These are phyloP conservation scores for Drosophila robusta DNA, from an alignment of 2,888 invertebrate species.

Conservation along the genomic window DNA sequence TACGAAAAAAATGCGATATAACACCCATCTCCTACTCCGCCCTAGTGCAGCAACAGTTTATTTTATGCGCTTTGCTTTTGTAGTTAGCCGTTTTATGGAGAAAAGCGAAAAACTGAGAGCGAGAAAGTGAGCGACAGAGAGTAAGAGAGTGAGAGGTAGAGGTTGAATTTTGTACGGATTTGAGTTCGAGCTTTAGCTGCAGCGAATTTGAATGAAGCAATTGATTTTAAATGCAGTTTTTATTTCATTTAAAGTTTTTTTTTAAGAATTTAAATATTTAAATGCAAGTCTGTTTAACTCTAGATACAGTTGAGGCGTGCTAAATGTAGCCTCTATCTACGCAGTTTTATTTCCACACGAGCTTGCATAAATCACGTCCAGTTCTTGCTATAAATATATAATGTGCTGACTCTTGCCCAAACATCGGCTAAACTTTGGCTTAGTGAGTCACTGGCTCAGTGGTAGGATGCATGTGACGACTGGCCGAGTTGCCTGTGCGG, in stretches of 20 bases:
- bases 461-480: constrained; percentile 38
- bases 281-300: constrained; percentile 2
- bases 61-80: constrained; percentile 55
- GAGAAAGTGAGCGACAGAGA: neutral
- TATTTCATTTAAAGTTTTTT: neutral
- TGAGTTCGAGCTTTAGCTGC: constrained; percentile 5
- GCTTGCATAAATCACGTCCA: constrained; percentile 20
- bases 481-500: constrained; percentile 49
- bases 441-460: constrained; percentile 40
- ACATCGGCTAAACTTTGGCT: constrained; percentile 27
- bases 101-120: neutral
- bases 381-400: constrained; percentile 6
- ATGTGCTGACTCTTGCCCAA: constrained; percentile 12
- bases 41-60: constrained; percentile 56
- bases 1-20: constrained; percentile 29
- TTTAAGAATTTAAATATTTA: constrained; percentile 7
- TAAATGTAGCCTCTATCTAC: neutral
- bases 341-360: constrained; percentile 4
- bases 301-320: neutral
- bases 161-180: constrained; percentile 5
- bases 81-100: constrained; percentile 22
- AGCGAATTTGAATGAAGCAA: constrained; percentile 19
- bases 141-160: neutral
- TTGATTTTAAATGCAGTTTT: constrained; percentile 29
- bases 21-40: constrained; percentile 28